Base-by-base conservation (phyloP, 92 coral and sea anemone species). In the Zoanthus sansibaricus region DNA sequence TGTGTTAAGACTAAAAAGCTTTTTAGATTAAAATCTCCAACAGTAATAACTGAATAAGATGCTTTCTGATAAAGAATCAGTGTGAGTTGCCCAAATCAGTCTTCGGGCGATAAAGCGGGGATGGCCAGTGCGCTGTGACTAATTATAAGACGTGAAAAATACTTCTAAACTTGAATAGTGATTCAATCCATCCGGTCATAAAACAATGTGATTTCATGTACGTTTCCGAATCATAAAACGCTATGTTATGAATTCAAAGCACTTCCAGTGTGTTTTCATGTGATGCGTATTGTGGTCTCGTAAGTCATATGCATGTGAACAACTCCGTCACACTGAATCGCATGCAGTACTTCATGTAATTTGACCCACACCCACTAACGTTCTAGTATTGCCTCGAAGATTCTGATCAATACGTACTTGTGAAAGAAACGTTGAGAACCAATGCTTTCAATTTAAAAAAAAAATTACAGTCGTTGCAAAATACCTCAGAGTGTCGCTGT, bases 241-340 rank as follows among this genome's bases (percentile, higher is more conserved):
- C 30, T 69, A 69, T 69, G 74, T 14, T 31, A 31, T 33, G 74
- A 69, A 69, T 69, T 30, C 74, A 69, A 69, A 69, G n/a, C 74
- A 33, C 45, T 69, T 69, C 74, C 74, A 25, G 31, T 69, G 31
- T 30, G 13, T 69, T 69, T 69, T 69, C 45, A 33, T 9, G 45
- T 5, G 17, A 69, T 10, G 45, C 15, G 6, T 69, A 13, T 10
- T 13, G 31, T n/a, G n/a, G n/a, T n/a, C n/a, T n/a, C n/a, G n/a
- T 25, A 25, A 25, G 25, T 59, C 20, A 59, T 58, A 14, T 58
- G 66, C 66, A 58, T 58, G 66, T 58, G 66, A 58, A 10, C 66
- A 58, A 14, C 66, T 11, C 4, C 20, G 66, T 58, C 66, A 58
- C 16, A 14, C n/a, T 1, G 21, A 11, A 58, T 58, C 0, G n/a